Evolutionary conservation across 2,113 vertebrate genomes (phyloP), one percentile per base, ranked within the genome.

Genomic region (Mola mola): DNA sequence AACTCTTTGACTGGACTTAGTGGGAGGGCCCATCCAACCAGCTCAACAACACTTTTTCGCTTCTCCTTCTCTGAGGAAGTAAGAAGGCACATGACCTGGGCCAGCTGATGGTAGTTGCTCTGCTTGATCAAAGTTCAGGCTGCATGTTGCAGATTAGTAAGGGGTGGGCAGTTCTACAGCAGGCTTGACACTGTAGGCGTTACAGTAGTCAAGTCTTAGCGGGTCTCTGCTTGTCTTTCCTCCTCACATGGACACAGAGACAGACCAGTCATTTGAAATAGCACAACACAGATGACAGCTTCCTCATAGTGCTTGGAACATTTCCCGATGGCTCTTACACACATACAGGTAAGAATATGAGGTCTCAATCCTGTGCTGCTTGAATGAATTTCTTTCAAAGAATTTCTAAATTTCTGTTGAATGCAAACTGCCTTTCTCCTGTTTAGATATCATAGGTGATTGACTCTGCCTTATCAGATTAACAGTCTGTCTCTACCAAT

Each of bases 21-120:
- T 47, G 71, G 78, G 82, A 81, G 76, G 81, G 63, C 44, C 66
- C 9, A 69, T 71, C 56, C 5, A 88, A 80, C 82, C 65, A 61
- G 81, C 63, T 70, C 16, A 87, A 82, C 84, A 85, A 78, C 73
- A 66, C 33, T 56, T 65, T 75, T 82, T 79, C 86, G 88, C 92
- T 93, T 89, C 90, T 92, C 76, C 81, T 90, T 91, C 69, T 85
- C 48, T 63, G 16, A 79, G 87, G 89, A 92, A 92, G 87, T 90
- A 10, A 47, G 66, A 78, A 78, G 33, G 82, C 92, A 92, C 91
- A 93, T 93, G 92, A 93, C 81, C 65, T 13, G 25, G 28, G 67
- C 82, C 89, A 88, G 87, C 83, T 90, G 87, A 92, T 87, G 57
- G 65, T 73, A 87, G 75, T 81, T 72, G 66, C 71, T 68, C 49